phyloP scores from a whole-genome alignment of 2,113 vertebrate species.

The Poeciliopsis turrubarensis region DNA sequence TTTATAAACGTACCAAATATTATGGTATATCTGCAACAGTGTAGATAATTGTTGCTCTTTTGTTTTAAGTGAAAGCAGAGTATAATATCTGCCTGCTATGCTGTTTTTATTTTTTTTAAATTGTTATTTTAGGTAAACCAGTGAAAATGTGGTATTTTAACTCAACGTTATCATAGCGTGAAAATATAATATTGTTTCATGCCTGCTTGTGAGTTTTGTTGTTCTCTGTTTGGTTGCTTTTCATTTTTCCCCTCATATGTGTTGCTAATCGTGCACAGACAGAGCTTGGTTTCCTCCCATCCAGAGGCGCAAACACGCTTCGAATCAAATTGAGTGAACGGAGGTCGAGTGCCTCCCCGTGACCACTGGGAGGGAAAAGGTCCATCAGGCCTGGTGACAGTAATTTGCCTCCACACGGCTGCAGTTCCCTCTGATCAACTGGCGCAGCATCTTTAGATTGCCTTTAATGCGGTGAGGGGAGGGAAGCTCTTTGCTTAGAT shows the following conservation, averaged over 20 bases:
- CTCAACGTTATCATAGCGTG: background rate
- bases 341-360: constrained; percentile 46
- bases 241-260: background rate
- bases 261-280: constrained; percentile 33
- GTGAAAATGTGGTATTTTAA: background rate
- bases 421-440: constrained; percentile 60
- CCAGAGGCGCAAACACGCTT: constrained; percentile 39
- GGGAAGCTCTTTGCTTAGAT: constrained; percentile 52
- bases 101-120: too few relatives aligned
- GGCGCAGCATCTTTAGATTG: constrained; percentile 63
- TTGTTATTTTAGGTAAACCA: background rate
- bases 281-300: constrained; percentile 35
- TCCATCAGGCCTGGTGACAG: constrained; percentile 60
- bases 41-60: background rate
- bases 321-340: constrained; percentile 58
- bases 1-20: too few relatives aligned
- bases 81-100: too few relatives aligned
- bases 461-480: constrained; percentile 58
- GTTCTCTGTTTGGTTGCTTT: constrained; percentile 8
- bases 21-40: background rate
- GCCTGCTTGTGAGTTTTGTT: constrained; percentile 1
- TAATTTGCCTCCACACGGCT: constrained; percentile 61
- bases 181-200: background rate
- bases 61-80: background rate
- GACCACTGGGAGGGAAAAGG: constrained; percentile 57